Percentiles rank a stretch among this genome's conserved stretches.
Evolutionary conservation across 2,888 invertebrate genomes (phyloP).

Genomic region (Orthosia cruda): DNA sequence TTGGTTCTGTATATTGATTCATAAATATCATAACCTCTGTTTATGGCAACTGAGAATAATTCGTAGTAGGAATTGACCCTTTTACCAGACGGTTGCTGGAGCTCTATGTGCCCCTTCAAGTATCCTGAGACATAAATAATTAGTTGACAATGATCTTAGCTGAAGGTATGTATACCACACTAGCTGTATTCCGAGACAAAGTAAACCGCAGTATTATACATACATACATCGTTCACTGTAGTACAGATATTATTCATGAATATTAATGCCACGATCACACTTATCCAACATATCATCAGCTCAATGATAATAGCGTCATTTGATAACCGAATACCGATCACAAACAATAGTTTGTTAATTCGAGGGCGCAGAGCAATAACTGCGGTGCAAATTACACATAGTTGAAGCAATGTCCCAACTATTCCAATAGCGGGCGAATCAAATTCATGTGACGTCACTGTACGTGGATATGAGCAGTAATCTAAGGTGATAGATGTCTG

Average conservation of each 20-base stretch:
- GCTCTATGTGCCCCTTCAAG: not conserved
- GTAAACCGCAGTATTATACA: too few species aligned
- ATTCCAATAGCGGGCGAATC: constrained; percentile 52
- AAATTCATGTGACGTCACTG: constrained; percentile 39
- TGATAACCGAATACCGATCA: constrained; percentile 16
- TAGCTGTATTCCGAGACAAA: too few species aligned
- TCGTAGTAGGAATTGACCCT: not conserved
- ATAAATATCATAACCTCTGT: not conserved
- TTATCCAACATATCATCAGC: not conserved
- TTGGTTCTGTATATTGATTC: too few species aligned
- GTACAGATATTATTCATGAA: not conserved
- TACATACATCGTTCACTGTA: too few species aligned
- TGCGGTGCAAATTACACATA: constrained; percentile 42
- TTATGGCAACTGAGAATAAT: not conserved
- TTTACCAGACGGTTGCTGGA: not conserved
- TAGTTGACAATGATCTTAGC: not conserved
- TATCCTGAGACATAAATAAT: not conserved
- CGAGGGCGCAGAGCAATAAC: constrained; percentile 16
- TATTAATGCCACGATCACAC: not conserved
- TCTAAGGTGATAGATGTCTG: constrained; percentile 8
- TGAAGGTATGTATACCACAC: not conserved
- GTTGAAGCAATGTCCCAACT: constrained; percentile 38
- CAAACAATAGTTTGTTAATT: constrained; percentile 49
- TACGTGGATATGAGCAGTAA: constrained; percentile 17
- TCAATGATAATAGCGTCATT: constrained; percentile 20